A percentile compares a stretch with the other conserved stretches of the same genome.
These are phyloP conservation scores for Galagoides demidoff DNA, from an alignment of 2,797 vertebrate genomes.

Conservation along the genomic window DNA sequence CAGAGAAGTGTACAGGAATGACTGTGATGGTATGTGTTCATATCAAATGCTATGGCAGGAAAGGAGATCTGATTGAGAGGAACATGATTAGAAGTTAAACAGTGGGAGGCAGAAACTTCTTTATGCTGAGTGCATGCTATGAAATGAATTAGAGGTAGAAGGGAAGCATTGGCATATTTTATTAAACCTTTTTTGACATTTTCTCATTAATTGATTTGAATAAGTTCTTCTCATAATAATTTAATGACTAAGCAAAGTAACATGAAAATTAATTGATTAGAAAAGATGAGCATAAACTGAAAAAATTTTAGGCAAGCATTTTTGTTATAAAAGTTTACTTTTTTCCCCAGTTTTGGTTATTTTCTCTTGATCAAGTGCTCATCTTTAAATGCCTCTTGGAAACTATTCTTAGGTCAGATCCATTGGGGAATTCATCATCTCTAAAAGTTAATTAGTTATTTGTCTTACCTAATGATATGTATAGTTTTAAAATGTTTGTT, in stretches of 20 bases:
- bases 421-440: not conserved
- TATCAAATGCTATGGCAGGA: not conserved
- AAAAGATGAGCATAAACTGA: constrained; percentile 1
- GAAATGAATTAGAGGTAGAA: not conserved
- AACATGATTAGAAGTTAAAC: not conserved
- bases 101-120: not conserved
- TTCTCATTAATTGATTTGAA: not conserved
- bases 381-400: not conserved
- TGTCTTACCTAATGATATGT: not conserved
- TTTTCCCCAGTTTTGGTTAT: not conserved
- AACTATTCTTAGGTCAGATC: constrained; percentile 1
- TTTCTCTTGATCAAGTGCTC: constrained; percentile 36
- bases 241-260: constrained; percentile 39
- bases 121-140: not conserved
- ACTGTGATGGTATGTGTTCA: not conserved
- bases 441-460: not conserved
- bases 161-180: not conserved
- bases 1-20: not conserved
- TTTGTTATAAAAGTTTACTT: constrained; percentile 10
- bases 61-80: not conserved
- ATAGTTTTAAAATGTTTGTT: not conserved
- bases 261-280: not conserved
- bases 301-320: not conserved
- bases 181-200: not conserved
- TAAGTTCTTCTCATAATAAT: not conserved